Evolutionary conservation across 2,888 invertebrate species (phyloP).

Genomic region (Scelioninae gen. 1): DNA sequence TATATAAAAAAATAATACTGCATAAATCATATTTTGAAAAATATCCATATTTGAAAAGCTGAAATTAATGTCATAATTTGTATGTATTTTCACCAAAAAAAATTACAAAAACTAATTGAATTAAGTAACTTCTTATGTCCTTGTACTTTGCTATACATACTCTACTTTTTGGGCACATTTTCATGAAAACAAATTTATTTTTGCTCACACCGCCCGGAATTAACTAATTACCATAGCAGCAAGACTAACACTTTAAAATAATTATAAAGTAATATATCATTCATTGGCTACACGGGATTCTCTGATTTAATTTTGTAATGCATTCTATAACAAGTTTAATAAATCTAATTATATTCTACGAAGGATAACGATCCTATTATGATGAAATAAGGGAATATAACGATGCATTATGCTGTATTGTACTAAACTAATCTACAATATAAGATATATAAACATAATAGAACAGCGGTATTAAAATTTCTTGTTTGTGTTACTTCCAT

Average conservation of each 20-base stretch:
- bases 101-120: too few species aligned
- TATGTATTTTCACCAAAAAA: too few species aligned
- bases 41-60: too few species aligned
- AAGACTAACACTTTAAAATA: conserved; percentile 24
- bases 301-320: conserved; percentile 41
- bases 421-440: conserved; percentile 53
- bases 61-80: too few species aligned
- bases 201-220: neutral
- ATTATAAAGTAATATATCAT: conserved; percentile 47
- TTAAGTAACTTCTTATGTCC: too few species aligned
- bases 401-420: conserved; percentile 47
- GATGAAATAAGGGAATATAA: conserved; percentile 44
- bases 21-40: too few species aligned
- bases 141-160: too few species aligned
- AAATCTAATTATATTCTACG: conserved; percentile 48
- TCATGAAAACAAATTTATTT: neutral
- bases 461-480: conserved; percentile 50
- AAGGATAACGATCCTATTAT: conserved; percentile 50
- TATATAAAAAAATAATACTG: too few species aligned
- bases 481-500: conserved; percentile 46
- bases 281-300: conserved; percentile 20
- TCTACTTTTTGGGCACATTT: too few species aligned
- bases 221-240: neutral
- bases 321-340: conserved; percentile 41
- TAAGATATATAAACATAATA: conserved; percentile 55